phyloP scores from a whole-genome alignment of 2,113 vertebrate genomes.

The Otus sunia region DNA sequence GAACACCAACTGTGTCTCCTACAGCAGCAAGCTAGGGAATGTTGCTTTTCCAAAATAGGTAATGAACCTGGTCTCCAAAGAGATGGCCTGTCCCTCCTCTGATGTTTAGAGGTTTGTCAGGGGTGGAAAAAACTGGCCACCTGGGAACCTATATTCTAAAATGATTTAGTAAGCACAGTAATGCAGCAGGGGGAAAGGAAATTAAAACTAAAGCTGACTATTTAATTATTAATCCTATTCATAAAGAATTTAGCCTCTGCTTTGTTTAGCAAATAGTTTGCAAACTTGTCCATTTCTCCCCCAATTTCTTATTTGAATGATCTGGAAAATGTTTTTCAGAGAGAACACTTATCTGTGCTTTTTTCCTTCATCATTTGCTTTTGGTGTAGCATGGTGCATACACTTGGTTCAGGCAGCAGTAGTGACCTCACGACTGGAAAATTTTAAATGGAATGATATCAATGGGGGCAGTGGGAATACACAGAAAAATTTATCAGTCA shows the following conservation, averaged over 20 bases:
- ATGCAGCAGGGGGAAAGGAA: not conserved
- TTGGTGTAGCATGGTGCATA: not conserved
- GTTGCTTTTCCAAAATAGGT: not conserved
- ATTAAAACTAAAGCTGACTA: not conserved
- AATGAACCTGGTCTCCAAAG: not conserved
- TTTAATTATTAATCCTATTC: conserved; percentile 38
- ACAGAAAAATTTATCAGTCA: not conserved
- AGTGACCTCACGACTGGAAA: not conserved
- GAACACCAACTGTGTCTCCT: not conserved
- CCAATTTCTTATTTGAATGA: not conserved
- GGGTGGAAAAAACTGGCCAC: not conserved
- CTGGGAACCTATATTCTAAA: not conserved
- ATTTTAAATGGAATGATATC: not conserved
- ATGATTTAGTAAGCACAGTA: not conserved
- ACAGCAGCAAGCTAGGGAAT: not conserved
- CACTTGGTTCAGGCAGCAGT: not conserved
- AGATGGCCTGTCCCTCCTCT: not conserved
- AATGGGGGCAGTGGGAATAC: accelerated
- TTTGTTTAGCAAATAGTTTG: conserved; percentile 15
- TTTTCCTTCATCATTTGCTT: not conserved
- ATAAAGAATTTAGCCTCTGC: conserved; percentile 14
- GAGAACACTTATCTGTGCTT: accelerated
- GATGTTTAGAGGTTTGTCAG: not conserved
- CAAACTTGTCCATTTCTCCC: not conserved
- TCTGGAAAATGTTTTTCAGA: not conserved